Evolutionary conservation across 2,113 vertebrate genomes (phyloP).

Genomic region (Apteryx mantelli): DNA sequence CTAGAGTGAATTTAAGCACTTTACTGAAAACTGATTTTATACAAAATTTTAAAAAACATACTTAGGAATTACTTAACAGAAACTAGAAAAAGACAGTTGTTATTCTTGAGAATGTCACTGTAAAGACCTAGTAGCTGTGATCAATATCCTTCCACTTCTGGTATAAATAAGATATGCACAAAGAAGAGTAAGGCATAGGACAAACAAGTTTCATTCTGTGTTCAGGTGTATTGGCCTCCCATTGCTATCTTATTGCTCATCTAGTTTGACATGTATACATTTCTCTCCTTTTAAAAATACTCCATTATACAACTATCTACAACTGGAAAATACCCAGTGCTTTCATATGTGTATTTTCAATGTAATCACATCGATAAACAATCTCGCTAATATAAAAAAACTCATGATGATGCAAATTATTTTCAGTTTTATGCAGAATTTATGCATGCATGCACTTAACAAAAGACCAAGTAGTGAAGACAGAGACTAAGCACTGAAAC

Average conservation of each 20-base stretch:
- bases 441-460: neutral
- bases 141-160: constrained; percentile 22
- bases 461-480: constrained; percentile 2
- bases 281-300: constrained; percentile 46
- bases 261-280: constrained; percentile 50
- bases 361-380: constrained; percentile 5
- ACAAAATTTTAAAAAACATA: constrained; percentile 81
- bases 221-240: constrained; percentile 58
- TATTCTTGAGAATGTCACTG: constrained; percentile 41
- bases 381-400: neutral
- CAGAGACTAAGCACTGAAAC: constrained; percentile 37
- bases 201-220: constrained; percentile 65
- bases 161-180: constrained; percentile 49
- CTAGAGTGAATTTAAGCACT: constrained; percentile 63
- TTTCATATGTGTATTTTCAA: neutral
- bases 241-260: constrained; percentile 74
- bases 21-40: constrained; percentile 72
- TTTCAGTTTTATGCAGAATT: constrained; percentile 18
- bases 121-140: constrained; percentile 62
- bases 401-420: neutral
- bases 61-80: constrained; percentile 70
- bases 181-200: constrained; percentile 75
- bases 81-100: constrained; percentile 68
- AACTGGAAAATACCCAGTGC: constrained; percentile 1
- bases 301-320: constrained; percentile 55